Evolutionary conservation across 2,797 vertebrate genomes (phyloP).

Genomic region (Micrastur ruficollis): DNA sequence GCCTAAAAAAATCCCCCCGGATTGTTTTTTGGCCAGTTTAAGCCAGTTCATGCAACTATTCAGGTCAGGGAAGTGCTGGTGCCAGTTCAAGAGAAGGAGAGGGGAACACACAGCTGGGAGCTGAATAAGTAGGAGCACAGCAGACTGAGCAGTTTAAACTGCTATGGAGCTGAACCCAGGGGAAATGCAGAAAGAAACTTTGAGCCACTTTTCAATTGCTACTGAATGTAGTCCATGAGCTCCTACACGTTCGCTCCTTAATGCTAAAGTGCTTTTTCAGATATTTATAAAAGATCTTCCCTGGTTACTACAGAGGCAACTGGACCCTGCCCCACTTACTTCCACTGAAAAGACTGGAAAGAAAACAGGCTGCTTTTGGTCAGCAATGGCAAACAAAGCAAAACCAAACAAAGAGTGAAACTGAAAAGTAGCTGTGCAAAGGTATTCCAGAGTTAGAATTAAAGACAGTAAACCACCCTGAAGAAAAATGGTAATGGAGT

Average conservation of each 20-base stretch:
- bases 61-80: background rate
- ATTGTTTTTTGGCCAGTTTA: constrained; percentile 4
- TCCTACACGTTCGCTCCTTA: background rate
- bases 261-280: background rate
- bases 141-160: background rate
- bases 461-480: background rate
- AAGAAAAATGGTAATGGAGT: background rate
- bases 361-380: background rate
- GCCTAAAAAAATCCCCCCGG: background rate
- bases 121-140: background rate
- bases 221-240: background rate
- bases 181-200: background rate
- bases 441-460: background rate
- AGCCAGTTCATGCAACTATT: background rate
- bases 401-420: background rate
- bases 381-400: background rate
- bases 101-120: background rate
- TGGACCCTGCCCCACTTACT: background rate
- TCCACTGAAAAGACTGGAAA: background rate
- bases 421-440: background rate
- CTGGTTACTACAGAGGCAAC: background rate
- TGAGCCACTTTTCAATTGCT: background rate
- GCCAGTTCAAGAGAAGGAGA: background rate
- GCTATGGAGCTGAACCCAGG: background rate
- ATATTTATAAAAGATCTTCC: background rate